A percentile compares a stretch with the other conserved stretches of the same genome.
Evolutionary conservation across 2,113 vertebrate genomes (phyloP).

Genomic region (Porphyrio hochstetteri): DNA sequence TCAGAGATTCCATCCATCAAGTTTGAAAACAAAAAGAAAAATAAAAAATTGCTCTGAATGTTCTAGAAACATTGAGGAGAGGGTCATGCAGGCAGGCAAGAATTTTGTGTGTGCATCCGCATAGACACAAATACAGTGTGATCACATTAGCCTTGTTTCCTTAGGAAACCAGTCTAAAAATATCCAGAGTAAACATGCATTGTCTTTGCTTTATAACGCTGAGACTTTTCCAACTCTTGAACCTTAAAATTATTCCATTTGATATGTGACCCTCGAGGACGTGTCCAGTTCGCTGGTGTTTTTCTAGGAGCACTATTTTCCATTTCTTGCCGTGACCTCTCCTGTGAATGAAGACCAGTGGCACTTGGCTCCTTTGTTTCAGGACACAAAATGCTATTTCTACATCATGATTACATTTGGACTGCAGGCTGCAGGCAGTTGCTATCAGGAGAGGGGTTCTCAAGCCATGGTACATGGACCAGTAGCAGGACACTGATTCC

Average conservation of each 20-base stretch:
- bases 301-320: background rate
- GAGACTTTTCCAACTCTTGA: slow-evolving; percentile 30
- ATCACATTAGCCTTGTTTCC: background rate
- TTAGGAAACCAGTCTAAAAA: slow-evolving; percentile 59
- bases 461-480: background rate
- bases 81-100: background rate
- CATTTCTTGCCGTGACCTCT: background rate
- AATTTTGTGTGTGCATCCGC: background rate
- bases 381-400: background rate
- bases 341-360: background rate
- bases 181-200: slow-evolving; percentile 46
- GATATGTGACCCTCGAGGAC: slow-evolving; percentile 39
- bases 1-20: background rate
- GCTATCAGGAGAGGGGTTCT: background rate
- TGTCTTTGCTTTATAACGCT: slow-evolving; percentile 20
- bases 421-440: background rate
- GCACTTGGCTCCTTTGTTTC: background rate
- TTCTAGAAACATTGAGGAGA: background rate
- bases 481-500: background rate
- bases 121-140: background rate
- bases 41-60: background rate
- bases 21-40: background rate
- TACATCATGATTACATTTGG: background rate
- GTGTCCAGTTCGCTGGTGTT: slow-evolving; percentile 10
- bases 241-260: background rate